phyloP scores from a whole-genome alignment of 2,888 invertebrate genomes.

The Antitype chi region DNA sequence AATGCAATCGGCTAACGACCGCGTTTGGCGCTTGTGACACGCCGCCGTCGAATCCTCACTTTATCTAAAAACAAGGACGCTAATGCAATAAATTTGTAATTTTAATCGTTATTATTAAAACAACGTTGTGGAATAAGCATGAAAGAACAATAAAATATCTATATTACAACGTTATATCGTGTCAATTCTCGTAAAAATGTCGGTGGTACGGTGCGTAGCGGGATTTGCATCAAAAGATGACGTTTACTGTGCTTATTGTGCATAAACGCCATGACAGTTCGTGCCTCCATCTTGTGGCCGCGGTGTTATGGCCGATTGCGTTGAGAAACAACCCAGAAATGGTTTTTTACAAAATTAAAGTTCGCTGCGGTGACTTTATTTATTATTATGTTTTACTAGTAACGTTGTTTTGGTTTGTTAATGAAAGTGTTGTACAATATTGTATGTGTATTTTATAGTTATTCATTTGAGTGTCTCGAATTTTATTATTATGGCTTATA shows the following conservation, averaged over 20 bases:
- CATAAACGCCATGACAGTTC: slow-evolving; percentile 76
- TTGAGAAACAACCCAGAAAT: slow-evolving; percentile 75
- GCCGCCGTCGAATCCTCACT: slow-evolving; percentile 72
- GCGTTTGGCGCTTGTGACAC: slow-evolving; percentile 72
- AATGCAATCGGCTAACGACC: slow-evolving; percentile 68
- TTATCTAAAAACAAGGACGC: slow-evolving; percentile 81
- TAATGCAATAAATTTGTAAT: slow-evolving; percentile 86
- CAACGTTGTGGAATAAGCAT: slow-evolving; percentile 81
- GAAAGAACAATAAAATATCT: slow-evolving; percentile 83
- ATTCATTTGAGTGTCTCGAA: slow-evolving; percentile 21
- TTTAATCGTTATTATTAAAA: slow-evolving; percentile 88
- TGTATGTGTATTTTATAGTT: slow-evolving; percentile 41
- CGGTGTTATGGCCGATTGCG: slow-evolving; percentile 80
- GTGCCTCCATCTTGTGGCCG: slow-evolving; percentile 76
- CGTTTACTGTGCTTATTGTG: slow-evolving; percentile 80
- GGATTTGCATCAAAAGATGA: slow-evolving; percentile 82
- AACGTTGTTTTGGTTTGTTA: slow-evolving; percentile 47
- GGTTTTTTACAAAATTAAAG: slow-evolving; percentile 75
- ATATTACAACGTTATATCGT: slow-evolving; percentile 81
- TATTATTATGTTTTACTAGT: slow-evolving; percentile 63
- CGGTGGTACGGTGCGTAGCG: slow-evolving; percentile 75
- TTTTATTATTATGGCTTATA: slow-evolving; percentile 5
- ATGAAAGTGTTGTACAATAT: slow-evolving; percentile 48
- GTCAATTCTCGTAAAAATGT: slow-evolving; percentile 83
- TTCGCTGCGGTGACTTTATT: slow-evolving; percentile 68